Evolutionary conservation across 2,888 invertebrate species (phyloP).

Genomic region (Sarcophaga carnaria): DNA sequence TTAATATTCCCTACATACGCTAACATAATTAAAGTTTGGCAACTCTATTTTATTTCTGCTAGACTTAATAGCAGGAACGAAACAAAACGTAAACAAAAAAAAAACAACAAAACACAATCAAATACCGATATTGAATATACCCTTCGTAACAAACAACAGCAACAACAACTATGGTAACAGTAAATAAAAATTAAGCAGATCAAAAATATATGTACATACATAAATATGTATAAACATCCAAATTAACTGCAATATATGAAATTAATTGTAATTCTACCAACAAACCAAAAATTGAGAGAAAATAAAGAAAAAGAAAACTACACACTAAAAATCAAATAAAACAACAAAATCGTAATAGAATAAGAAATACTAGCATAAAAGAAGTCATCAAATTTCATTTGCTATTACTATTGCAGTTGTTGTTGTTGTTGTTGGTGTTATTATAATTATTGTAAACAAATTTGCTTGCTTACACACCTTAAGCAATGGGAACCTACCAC

Average conservation of each 20-base stretch:
- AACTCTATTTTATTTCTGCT: slow-evolving; percentile 18
- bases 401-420: no score
- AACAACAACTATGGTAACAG: neutral
- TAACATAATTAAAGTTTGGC: neutral
- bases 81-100: neutral
- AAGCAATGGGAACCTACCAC: no score
- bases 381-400: no score
- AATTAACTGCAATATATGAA: neutral
- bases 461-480: no score
- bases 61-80: neutral
- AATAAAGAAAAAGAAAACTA: slow-evolving; percentile 9
- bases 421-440: no score
- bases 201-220: slow-evolving; percentile 2
- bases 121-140: slow-evolving; percentile 19
- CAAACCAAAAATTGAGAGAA: neutral
- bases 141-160: neutral
- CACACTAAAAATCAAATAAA: neutral
- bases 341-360: no score
- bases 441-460: no score
- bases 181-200: neutral
- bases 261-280: slow-evolving; percentile 5
- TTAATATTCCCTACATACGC: neutral
- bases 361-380: no score
- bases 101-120: slow-evolving; percentile 13
- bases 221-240: neutral